Evolutionary conservation across 1,140 invertebrate species (phyloP), one percentile per base, ranked within the genome.

Genomic region (Bombyx mori): DNA sequence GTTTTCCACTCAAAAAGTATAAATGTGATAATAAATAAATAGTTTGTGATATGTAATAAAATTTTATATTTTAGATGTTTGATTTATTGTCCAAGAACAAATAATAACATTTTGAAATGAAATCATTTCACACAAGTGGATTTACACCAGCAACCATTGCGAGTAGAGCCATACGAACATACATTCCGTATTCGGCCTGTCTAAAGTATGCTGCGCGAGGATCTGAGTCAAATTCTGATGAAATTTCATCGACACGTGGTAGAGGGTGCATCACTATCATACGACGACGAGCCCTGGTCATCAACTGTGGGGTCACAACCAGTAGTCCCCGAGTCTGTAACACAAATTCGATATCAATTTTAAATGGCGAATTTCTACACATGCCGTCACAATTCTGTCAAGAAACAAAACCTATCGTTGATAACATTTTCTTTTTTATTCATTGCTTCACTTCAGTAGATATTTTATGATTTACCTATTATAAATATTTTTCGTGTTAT

Each of bases 191-290:
- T 81, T 99, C 96, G 3, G 97, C 97, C 89, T 99, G 99, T 22
- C 98, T 90, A 90, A 99, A 99, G 86, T 99, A 99, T 1, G 98
- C 98, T 2, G 98, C 98, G 52, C 98, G 86, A 0, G 97, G 97
- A 89, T 99, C 99, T 0, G 92, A 93, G 81, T 99, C 99, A 66
- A 99, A 95, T 64, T 98, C 96, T 1, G 93, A 90, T 64, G 94
- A 96, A 60, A 99, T 99, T 89, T 99, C 99, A 77, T 95, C 93
- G 0, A 98, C 92, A 56, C 99, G 91, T 0, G 99, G 99, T 46
- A 99, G 80, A 0, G 99, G 99, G 89, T 99, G 99, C 93, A 99
- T 95, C 0, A 99, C 98, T 3, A 98, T 93, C 93, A 98, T 99
- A 62, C 93, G 94, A 61, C 93, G 93, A 66, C 98, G 98, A 0